Evolutionary conservation across 2,113 vertebrate genomes (phyloP), one percentile per base, ranked within the genome.

Genomic region (Apteryx mantelli): DNA sequence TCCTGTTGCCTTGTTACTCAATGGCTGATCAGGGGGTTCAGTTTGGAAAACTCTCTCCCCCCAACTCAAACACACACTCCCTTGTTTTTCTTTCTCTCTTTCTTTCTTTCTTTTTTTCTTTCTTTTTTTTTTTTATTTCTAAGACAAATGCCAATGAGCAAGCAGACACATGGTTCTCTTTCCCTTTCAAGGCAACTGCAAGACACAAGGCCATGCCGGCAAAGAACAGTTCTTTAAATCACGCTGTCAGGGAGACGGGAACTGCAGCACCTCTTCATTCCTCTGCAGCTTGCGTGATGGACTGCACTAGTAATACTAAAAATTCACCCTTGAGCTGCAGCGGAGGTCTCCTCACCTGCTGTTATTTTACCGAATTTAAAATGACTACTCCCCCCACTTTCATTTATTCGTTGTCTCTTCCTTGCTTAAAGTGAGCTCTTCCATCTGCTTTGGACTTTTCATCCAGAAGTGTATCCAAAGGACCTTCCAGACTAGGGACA

Each of bases 141-240:
- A 91, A 96, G 79, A 95, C 78, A 95, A 83, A 95, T 93, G 76
- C 85, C 96, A 78, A 1, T 5, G 60, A 91, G 46, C 4, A 18
- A 95, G 52, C 73, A 74, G 75, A 91, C 84, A 68, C 55, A 55
- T 4, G 0, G 65, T 76, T 95, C 82, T 91, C 60, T 64, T 42
- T 63, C 8, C 65, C 76, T 91, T 86, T 95, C 78, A 64, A 93
- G 28, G 84, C 63, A 2, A 94, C 80, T 40, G 82, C 95, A 94
- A 96, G 89, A 82, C 87, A 83, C 94, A 97, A 97, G 96, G 95
- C 89, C 96, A 97, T 58, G 77, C 88, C 69, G 69, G 80, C 68
- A 60, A 94, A 88, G 46, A 70, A 42, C 82, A 50, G 36, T 55
- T 85, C 44, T 87, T 87, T 88, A 94, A 93, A 94, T 96, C 95